These are phyloP conservation scores for Episyrphus balteatus DNA, from an alignment of 1,140 invertebrate genomes.

Conservation along the genomic window DNA sequence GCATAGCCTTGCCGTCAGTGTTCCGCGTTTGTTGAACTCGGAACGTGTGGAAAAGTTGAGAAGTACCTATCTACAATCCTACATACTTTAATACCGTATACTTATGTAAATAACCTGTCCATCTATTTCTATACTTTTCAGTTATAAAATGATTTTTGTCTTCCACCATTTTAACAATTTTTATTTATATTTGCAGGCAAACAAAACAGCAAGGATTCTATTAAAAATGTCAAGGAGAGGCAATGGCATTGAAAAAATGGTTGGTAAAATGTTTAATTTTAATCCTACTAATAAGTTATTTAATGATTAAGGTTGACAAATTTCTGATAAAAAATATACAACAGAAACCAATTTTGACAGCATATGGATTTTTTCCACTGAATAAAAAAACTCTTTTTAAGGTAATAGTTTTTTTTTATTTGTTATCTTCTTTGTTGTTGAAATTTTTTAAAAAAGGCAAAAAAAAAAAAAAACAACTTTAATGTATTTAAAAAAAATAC, in stretches of 20 bases:
- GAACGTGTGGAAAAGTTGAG: too few relatives aligned
- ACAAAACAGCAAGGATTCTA: slow-evolving; percentile 27
- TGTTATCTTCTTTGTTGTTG: neutral
- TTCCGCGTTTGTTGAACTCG: too few relatives aligned
- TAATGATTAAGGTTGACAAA: slow-evolving; percentile 20
- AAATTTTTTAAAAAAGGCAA: neutral
- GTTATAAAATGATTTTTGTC: too few relatives aligned
- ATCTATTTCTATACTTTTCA: too few relatives aligned
- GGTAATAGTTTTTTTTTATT: slow-evolving; percentile 6
- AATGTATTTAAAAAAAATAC: too few relatives aligned
- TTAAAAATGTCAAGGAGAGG: slow-evolving; percentile 22
- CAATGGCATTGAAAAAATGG: slow-evolving; percentile 24
- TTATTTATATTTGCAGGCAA: slow-evolving; percentile 28
- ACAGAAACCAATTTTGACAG: slow-evolving; percentile 27
- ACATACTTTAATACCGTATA: too few relatives aligned
- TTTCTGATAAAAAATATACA: slow-evolving; percentile 27
- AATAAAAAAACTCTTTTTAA: slow-evolving; percentile 30
- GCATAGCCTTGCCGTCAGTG: too few relatives aligned
- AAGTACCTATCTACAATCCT: too few relatives aligned
- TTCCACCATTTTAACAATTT: too few relatives aligned
- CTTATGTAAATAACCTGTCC: too few relatives aligned
- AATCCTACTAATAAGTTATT: neutral
- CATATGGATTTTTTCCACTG: slow-evolving; percentile 28
- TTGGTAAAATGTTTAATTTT: slow-evolving; percentile 5
- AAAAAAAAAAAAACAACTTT: too few relatives aligned